phyloP scores from a whole-genome alignment of 35 echinoderm and acorn worm genomes.

The Lytechinus variegatus region DNA sequence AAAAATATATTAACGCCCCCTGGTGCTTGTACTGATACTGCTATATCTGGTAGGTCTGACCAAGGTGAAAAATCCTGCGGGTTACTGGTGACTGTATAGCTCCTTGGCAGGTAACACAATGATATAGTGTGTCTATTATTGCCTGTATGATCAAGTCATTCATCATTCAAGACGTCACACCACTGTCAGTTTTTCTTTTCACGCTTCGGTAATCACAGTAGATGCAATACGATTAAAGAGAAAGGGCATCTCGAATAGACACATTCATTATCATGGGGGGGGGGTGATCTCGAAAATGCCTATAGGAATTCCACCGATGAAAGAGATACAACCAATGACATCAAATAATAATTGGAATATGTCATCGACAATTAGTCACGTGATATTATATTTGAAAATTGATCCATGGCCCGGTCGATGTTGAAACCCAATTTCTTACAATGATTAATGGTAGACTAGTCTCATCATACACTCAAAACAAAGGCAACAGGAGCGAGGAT shows the following conservation, averaged over 20 bases:
- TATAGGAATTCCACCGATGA: background rate
- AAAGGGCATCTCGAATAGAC: background rate
- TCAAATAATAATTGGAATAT: background rate
- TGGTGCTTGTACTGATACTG: background rate
- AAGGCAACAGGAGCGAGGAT: background rate
- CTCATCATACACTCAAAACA: background rate
- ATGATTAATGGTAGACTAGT: background rate
- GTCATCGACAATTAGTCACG: background rate
- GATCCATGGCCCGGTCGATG: background rate
- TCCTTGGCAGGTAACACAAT: background rate
- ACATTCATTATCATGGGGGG: background rate
- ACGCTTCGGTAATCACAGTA: background rate
- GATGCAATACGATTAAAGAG: background rate
- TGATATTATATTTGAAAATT: background rate
- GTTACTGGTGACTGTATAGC: background rate
- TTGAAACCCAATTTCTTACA: background rate
- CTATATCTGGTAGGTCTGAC: background rate
- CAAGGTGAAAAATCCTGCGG: background rate
- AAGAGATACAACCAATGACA: background rate
- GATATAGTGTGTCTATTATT: background rate
- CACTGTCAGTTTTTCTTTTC: background rate
- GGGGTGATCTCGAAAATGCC: background rate
- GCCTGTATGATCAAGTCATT: background rate
- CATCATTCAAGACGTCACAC: background rate
- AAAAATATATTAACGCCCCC: too few species aligned